Evolutionary conservation across 2,888 invertebrate species (phyloP).

Genomic region (Pandemis cinnamomeana): DNA sequence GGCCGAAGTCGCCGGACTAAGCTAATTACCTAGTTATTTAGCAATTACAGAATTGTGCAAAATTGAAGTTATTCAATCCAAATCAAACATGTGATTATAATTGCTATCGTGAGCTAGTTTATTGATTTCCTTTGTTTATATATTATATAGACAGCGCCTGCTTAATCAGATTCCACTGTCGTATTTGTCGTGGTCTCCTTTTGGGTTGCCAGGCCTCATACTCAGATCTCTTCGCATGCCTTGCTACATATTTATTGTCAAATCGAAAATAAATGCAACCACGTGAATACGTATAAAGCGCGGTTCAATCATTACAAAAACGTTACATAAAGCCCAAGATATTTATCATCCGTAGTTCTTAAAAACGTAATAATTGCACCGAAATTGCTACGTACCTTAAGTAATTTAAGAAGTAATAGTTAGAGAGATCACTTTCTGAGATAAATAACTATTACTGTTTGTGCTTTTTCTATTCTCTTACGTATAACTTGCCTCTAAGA

Average conservation of each 20-base stretch:
- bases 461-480: constrained; percentile 10
- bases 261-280: not conserved
- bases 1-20: too few species aligned
- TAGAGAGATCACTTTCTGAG: constrained; percentile 2
- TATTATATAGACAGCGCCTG: too few species aligned
- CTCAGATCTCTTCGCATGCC: too few species aligned
- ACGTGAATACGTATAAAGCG: not conserved
- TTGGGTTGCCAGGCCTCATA: too few species aligned
- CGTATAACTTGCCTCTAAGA: not conserved
- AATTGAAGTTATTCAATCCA: too few species aligned
- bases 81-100: too few species aligned
- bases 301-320: not conserved
- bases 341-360: not conserved
- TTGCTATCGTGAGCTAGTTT: too few species aligned
- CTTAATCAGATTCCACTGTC: too few species aligned
- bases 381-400: constrained; percentile 8
- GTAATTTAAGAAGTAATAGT: constrained; percentile 11
- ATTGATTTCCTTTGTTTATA: too few species aligned
- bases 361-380: not conserved
- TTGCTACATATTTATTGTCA: not conserved
- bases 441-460: constrained; percentile 7
- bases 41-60: too few species aligned
- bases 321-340: not conserved
- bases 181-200: too few species aligned
- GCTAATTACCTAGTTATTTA: too few species aligned